phyloP scores from a whole-genome alignment of 2,113 vertebrate genomes.

The Erythrolamprus reginae region DNA sequence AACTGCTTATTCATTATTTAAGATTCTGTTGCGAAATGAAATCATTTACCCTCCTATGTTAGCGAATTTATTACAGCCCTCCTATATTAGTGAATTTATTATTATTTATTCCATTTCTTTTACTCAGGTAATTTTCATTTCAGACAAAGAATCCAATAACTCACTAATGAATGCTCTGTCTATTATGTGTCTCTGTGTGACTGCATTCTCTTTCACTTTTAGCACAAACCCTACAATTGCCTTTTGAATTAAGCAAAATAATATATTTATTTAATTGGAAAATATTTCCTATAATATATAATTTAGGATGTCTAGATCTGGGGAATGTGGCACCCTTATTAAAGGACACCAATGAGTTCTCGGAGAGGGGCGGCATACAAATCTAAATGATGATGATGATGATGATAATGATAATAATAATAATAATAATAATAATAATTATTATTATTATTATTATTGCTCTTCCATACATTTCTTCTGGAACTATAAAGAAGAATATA shows the following conservation, averaged over 20 bases:
- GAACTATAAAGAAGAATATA: no score
- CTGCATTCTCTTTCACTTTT: not conserved
- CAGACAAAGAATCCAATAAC: not conserved
- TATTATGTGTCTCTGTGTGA: not conserved
- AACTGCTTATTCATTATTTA: slow-evolving; percentile 46
- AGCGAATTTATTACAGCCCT: not conserved
- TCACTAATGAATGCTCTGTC: not conserved
- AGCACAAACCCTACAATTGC: not conserved
- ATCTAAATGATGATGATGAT: no score
- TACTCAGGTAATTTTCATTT: not conserved
- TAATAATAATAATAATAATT: no score
- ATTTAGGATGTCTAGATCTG: not conserved
- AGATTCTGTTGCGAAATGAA: slow-evolving; percentile 35
- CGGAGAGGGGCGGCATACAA: no score
- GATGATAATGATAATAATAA: no score
- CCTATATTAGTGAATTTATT: not conserved
- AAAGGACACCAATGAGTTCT: not conserved
- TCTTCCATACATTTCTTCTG: no score
- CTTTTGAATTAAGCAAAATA: not conserved
- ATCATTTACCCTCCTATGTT: not conserved
- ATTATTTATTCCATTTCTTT: not conserved
- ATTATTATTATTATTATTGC: no score
- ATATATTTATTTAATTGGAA: not conserved
- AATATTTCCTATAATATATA: not conserved
- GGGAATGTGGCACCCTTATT: not conserved